These are phyloP conservation scores for Butorides virescens DNA, from an alignment of 2,113 vertebrate genomes.

Conservation along the genomic window DNA sequence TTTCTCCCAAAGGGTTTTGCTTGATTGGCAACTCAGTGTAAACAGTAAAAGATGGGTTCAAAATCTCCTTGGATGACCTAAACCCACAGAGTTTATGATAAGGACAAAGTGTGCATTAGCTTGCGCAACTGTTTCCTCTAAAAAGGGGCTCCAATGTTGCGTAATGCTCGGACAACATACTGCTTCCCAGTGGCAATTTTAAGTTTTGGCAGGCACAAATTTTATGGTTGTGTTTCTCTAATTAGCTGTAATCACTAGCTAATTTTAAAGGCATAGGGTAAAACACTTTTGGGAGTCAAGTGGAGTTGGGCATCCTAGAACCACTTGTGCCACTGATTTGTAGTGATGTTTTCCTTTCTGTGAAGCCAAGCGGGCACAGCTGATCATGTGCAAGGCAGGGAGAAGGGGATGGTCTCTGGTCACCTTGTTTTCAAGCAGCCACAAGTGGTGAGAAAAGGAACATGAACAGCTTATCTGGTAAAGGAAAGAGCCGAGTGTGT, in stretches of 20 bases:
- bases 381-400: neutral
- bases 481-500: neutral
- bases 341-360: neutral
- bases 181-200: neutral
- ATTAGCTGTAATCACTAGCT: neutral
- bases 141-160: neutral
- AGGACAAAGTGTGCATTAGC: neutral
- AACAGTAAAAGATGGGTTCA: slow-evolving; percentile 2
- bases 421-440: neutral
- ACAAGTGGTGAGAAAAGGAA: neutral
- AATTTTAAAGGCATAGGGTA: neutral
- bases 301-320: neutral
- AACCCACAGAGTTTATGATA: neutral
- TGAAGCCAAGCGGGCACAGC: neutral
- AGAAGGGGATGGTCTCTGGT: neutral
- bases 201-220: neutral
- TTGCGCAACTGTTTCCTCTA: neutral
- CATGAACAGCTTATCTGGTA: rapidly evolving
- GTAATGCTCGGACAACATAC: neutral
- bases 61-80: neutral
- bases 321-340: neutral
- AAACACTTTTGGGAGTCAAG: neutral
- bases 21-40: neutral
- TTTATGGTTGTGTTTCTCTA: neutral
- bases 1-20: slow-evolving; percentile 25